Base-by-base conservation (phyloP, 23 tunicate species). In the Phallusia fumigata region DNA sequence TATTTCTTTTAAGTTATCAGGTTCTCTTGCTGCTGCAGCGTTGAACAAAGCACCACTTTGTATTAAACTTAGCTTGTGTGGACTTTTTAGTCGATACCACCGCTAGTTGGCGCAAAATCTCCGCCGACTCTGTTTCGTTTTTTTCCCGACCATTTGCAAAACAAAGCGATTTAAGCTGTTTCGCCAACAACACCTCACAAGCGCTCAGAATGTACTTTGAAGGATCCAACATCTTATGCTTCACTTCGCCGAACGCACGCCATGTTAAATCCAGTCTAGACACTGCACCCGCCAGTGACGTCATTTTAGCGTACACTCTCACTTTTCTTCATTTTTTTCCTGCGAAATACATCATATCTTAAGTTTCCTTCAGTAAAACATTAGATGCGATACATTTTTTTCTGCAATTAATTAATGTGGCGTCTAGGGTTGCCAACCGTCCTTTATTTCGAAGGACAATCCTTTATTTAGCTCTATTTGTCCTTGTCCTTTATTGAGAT, bases 111-210 rank as follows among this genome's bases (percentile, higher is more conserved):
- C 76, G 79, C 28, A 88, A 74, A 52, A 88, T 73, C 18, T 69
- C 53, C 21, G 93, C 87, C 2, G 87, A 73, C 26, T 58, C 19
- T 30, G 73, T 52, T 26, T 79, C 53, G 28, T 83, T 74, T 85
- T 85, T 79, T 83, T 88, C 93, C 5, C 81, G 64, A 16, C 93
- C 93, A 75, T 83, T 73, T 21, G 84, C 81, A 65, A 74, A 73
- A 47, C 93, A 88, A 26, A 78, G 83, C 13, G 36, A 3, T 52
- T 53, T 79, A 11, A 88, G 76, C 58, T 69, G 75, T 21, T 0
- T 65, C 0, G 72, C 74, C 28, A 88, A 58, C 69, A 58, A 24
- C 2, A 21, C 26, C 69, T 58, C 28, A 13, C 69, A 58, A 21
- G 69, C 69, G 8, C 69, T 11, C 69, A 58, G 69, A 8, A 58